A percentile compares a stretch with the other conserved stretches of the same genome.
These are phyloP conservation scores for Antitype chi DNA, from an alignment of 2,888 invertebrate genomes.

Conservation along the genomic window DNA sequence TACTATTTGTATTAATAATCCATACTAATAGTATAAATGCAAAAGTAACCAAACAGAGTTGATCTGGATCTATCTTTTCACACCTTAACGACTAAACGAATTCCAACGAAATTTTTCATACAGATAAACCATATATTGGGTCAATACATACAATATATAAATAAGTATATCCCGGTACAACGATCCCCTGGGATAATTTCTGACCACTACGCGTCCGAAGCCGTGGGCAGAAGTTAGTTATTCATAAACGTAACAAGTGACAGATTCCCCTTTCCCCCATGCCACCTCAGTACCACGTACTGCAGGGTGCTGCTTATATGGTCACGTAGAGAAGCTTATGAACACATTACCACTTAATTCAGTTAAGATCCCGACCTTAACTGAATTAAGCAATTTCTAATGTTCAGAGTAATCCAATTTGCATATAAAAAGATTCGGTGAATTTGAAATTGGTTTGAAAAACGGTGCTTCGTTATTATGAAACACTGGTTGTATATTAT, in stretches of 20 bases:
- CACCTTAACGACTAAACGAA: too few relatives aligned
- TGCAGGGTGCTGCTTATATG: background rate
- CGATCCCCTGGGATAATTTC: too few relatives aligned
- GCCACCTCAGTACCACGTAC: background rate
- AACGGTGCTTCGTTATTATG: background rate
- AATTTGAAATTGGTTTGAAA: background rate
- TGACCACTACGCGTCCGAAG: too few relatives aligned
- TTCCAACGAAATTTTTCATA: too few relatives aligned
- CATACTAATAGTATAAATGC: too few relatives aligned
- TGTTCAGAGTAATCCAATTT: slow-evolving; percentile 1
- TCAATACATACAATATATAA: too few relatives aligned
- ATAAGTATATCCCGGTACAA: background rate
- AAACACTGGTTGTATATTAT: background rate
- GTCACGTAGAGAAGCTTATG: background rate
- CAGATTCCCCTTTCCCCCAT: background rate
- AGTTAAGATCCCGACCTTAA: too few relatives aligned
- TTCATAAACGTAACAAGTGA: background rate
- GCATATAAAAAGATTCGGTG: background rate
- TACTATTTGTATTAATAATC: too few relatives aligned
- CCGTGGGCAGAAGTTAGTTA: background rate
- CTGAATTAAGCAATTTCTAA: too few relatives aligned
- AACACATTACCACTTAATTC: background rate
- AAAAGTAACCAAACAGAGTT: too few relatives aligned
- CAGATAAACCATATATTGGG: too few relatives aligned
- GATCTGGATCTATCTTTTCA: too few relatives aligned